Conservation (phyloP, 2,888 invertebrate species). For the Dexiosoma caninum region DNA sequence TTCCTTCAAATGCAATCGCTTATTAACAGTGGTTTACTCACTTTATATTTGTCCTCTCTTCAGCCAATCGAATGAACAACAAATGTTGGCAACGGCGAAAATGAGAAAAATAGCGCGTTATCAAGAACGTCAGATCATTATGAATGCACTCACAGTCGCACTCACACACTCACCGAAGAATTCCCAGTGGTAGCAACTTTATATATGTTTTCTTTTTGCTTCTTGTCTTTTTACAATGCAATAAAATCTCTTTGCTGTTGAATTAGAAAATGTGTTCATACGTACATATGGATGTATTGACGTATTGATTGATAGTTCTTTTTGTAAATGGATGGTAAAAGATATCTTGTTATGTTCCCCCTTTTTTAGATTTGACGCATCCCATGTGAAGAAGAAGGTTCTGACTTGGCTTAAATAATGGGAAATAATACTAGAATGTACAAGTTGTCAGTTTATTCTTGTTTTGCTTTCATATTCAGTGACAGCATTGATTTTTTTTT, state of each 20-base stretch:
- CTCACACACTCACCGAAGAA: not conserved
- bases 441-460: slow-evolving; percentile 29
- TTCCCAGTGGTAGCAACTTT: not conserved
- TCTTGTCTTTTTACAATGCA: not conserved
- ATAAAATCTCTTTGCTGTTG: not conserved
- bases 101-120: not conserved
- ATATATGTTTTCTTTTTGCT: not conserved
- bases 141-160: not conserved
- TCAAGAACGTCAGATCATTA: not conserved
- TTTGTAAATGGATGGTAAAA: not conserved
- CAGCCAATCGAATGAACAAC: not conserved
- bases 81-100: not conserved
- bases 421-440: slow-evolving; percentile 11
- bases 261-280: too few relatives aligned
- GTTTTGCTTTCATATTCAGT: slow-evolving; percentile 27
- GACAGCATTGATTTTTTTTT: slow-evolving; percentile 56
- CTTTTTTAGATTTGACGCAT: not conserved
- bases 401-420: slow-evolving; percentile 23
- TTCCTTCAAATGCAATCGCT: not conserved
- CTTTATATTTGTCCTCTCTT: not conserved
- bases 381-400: slow-evolving; percentile 2
- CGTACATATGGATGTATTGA: not conserved
- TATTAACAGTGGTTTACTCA: not conserved
- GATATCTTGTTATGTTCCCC: not conserved
- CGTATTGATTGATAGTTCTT: slow-evolving; percentile 24